Conservation (phyloP, 2,888 invertebrate species). For the Phengaris arion region DNA sequence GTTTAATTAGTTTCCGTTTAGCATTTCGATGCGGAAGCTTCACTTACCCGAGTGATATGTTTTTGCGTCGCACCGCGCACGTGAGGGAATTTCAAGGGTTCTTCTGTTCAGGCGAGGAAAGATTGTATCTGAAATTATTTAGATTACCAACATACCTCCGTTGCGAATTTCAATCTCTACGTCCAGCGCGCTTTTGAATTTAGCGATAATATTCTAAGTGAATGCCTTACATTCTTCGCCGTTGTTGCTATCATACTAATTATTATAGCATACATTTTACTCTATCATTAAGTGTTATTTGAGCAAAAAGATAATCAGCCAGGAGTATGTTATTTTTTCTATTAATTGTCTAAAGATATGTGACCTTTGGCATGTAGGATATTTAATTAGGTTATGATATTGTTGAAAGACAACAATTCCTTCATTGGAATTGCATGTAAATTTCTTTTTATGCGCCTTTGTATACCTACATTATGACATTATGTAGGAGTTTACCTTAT, state of each 20-base stretch:
- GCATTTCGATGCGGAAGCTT: conserved; percentile 52
- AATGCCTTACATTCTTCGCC: conserved; percentile 1
- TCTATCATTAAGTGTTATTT: conserved; percentile 16
- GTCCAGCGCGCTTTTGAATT: neutral
- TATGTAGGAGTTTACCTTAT: neutral
- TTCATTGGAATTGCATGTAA: conserved; percentile 5
- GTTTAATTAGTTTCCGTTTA: conserved; percentile 46
- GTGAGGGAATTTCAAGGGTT: conserved; percentile 22
- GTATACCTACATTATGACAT: conserved; percentile 15
- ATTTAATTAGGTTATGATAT: conserved; percentile 16
- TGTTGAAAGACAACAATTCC: conserved; percentile 7
- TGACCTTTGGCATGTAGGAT: conserved; percentile 16
- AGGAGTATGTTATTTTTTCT: neutral
- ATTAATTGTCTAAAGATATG: conserved; percentile 7
- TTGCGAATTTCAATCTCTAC: neutral
- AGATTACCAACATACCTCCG: neutral
- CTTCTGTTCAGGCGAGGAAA: neutral
- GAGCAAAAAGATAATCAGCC: conserved; percentile 10
- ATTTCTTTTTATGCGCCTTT: conserved; percentile 18
- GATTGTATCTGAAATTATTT: conserved; percentile 23
- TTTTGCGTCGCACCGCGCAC: conserved; percentile 4
- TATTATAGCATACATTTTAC: neutral
- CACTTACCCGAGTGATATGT: conserved; percentile 1
- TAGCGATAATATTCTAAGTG: conserved; percentile 10
- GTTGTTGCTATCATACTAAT: conserved; percentile 6